A percentile compares a stretch with the other conserved stretches of the same genome.
Conservation (phyloP, 2,113 vertebrate species). For the Phalacrocorax aristotelis region DNA sequence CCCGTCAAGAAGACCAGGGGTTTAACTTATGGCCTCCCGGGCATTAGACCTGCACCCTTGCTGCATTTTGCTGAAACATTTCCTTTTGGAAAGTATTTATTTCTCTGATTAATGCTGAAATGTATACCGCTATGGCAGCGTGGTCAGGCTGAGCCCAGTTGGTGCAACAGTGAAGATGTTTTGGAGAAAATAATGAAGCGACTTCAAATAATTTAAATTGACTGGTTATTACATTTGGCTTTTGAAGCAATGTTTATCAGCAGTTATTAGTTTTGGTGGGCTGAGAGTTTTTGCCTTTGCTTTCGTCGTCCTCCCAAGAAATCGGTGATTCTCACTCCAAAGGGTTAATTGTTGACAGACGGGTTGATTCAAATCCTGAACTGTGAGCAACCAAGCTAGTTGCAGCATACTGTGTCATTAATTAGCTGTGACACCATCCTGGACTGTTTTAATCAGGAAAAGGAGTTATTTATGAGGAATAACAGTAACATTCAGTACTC, state of each 20-base stretch:
- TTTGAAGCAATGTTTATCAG: not conserved
- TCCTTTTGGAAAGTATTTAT: not conserved
- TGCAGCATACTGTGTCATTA: not conserved
- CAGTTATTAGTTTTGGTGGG: not conserved
- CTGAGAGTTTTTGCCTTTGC: not conserved
- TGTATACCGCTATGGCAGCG: rapidly evolving
- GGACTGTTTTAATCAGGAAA: not conserved
- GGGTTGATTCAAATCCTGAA: not conserved
- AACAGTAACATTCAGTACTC: conserved; percentile 8
- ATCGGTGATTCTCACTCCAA: not conserved
- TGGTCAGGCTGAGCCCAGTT: not conserved
- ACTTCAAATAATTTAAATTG: not conserved
- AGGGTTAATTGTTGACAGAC: not conserved
- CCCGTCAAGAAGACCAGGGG: rapidly evolving
- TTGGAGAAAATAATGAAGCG: not conserved
- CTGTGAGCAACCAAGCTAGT: not conserved
- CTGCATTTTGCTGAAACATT: not conserved
- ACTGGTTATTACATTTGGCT: not conserved
- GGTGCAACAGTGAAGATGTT: not conserved
- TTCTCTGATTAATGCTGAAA: not conserved
- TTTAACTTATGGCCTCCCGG: not conserved
- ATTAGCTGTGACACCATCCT: conserved; percentile 1
- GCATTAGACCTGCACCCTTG: not conserved
- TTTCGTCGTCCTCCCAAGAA: not conserved
- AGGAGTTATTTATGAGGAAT: conserved; percentile 10